Conservation (phyloP, 1,140 invertebrate genomes). For the Drosophila parvula region DNA sequence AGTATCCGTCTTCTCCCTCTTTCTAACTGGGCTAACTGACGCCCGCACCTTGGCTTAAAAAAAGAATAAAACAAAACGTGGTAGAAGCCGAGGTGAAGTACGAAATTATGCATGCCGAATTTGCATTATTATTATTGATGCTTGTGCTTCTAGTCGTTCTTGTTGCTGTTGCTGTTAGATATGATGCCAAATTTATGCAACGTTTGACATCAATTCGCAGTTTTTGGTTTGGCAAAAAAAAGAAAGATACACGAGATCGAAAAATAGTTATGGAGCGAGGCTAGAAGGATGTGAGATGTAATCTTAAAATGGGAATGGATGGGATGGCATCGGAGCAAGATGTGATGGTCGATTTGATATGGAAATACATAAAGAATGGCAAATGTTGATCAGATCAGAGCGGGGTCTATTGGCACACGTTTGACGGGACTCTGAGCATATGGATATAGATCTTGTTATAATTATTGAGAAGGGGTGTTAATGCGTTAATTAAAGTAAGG, state of each 20-base stretch:
- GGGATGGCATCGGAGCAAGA: conserved; percentile 7
- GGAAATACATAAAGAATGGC: conserved; percentile 11
- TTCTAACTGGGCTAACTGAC: conserved; percentile 42
- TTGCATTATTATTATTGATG: conserved; percentile 54
- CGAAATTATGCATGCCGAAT: conserved; percentile 72
- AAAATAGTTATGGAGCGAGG: conserved; percentile 3
- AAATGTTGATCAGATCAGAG: not conserved
- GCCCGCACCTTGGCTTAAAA: conserved; percentile 67
- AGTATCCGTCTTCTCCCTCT: conserved; percentile 21
- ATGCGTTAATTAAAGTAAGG: fast-evolving
- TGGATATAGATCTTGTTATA: not conserved
- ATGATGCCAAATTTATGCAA: conserved; percentile 75
- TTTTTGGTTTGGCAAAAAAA: conserved; percentile 21
- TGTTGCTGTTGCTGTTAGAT: conserved; percentile 37
- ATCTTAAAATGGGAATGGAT: conserved; percentile 29
- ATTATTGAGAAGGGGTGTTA: too few relatives aligned
- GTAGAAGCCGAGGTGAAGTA: conserved; percentile 13
- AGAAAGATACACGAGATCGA: conserved; percentile 14
- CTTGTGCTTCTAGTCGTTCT: conserved; percentile 21
- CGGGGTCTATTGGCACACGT: too few relatives aligned
- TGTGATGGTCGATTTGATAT: conserved; percentile 12
- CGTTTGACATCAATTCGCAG: conserved; percentile 68
- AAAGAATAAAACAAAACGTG: not conserved
- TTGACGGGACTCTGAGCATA: not conserved
- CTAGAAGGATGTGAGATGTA: conserved; percentile 16